Conservation (phyloP, 2,888 invertebrate species). For the Rhamphomyia laevipes region DNA sequence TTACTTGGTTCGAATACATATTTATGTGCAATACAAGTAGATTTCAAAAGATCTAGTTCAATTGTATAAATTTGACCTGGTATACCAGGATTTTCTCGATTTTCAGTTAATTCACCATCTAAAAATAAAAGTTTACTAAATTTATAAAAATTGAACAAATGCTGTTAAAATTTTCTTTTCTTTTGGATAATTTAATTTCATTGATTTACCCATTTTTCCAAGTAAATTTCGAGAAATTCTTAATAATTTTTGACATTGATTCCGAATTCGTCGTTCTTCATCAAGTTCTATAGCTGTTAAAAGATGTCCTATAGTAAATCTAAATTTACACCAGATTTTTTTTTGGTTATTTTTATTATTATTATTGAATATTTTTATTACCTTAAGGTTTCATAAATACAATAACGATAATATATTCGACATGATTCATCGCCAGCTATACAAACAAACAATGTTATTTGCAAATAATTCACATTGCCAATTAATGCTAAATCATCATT, state of each 20-base stretch:
- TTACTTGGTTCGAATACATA: too few relatives aligned
- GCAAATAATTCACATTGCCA: not conserved
- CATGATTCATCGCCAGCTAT: conserved; percentile 14
- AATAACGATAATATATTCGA: conserved; percentile 10
- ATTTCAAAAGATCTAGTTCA: too few relatives aligned
- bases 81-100: too few relatives aligned
- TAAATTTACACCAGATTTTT: not conserved
- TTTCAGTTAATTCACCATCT: too few relatives aligned
- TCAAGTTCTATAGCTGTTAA: conserved; percentile 53
- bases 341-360: too few relatives aligned
- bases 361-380: conserved; percentile 3
- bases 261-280: conserved; percentile 48
- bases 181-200: too few relatives aligned
- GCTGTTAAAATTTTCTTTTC: too few relatives aligned
- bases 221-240: conserved; percentile 54
- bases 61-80: too few relatives aligned
- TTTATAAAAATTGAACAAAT: too few relatives aligned
- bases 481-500: too few relatives aligned
- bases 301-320: conserved; percentile 27
- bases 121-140: too few relatives aligned
- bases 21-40: too few relatives aligned
- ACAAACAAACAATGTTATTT: conserved; percentile 15
- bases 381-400: conserved; percentile 15
- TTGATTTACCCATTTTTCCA: conserved; percentile 14
- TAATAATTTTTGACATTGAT: conserved; percentile 51